Base-by-base conservation (phyloP, 2,888 invertebrate species). In the Fissipunctia ypsillon region DNA sequence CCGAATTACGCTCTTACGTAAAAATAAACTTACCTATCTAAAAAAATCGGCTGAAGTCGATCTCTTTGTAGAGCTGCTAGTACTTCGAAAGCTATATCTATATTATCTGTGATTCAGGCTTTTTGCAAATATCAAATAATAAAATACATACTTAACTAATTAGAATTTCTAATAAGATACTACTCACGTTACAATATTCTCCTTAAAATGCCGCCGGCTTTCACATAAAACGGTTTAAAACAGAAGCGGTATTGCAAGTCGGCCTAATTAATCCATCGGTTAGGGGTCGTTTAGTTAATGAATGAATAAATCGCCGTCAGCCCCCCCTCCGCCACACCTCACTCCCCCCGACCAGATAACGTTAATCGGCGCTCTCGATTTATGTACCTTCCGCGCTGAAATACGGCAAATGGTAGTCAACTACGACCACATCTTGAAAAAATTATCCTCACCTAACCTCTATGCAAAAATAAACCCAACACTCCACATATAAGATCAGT, bases 261-360 rank as follows among this genome's bases (percentile, higher is more conserved):
- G 87, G 76, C 78, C 92, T 93, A 93, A 95, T 95, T 94, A 94
- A 92, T 87, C 88, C 84, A 85, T 87, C 87, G 89, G 88, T 88
- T 92, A 92, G 91, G 90, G 91, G 90, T 91, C 87, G 87, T 92
- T 94, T 93, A 92, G 91, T 92, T 95, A 95, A 95, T 95, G 94
- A 95, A 94, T 93, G 91, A 90, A 95, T 95, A 95, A 96, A 96
- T 95, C 91, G 89, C 85, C 89, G 90, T 90, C 89, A 90, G 83
- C 88, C 76, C 76, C 76, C 85, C 88, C 88, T 91, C 80, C 79
- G 75, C 90, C 87, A 41, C 88, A 70, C 78, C 73, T 63, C 85
- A 85, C 85, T 86, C 93, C 93, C 84, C 80, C 81, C 90, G 89
- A 89, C 84, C 86, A 89, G 95, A 94, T 94, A 94, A 93, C 91